Conservation (phyloP, 2,797 vertebrate genomes). For the Peromyscus eremicus region DNA sequence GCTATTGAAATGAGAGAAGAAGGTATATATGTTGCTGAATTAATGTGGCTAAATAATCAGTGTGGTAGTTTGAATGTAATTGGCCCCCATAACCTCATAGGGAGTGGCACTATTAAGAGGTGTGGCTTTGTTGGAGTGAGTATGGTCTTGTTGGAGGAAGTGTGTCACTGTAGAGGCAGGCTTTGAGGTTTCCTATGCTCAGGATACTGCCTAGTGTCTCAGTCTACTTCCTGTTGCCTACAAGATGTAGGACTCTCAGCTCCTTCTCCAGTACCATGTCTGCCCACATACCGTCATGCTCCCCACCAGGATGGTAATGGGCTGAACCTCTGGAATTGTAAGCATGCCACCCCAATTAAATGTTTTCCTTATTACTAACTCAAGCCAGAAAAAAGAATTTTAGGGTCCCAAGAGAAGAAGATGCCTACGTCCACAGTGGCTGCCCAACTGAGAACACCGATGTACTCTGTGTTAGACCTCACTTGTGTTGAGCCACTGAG, state of each 20-base stretch:
- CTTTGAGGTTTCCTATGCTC: neutral
- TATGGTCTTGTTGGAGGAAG: neutral
- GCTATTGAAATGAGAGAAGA: slow-evolving; percentile 37
- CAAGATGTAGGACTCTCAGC: neutral
- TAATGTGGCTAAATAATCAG: neutral
- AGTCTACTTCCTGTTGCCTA: neutral
- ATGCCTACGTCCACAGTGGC: neutral
- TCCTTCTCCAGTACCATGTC: neutral
- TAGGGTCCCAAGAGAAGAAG: neutral
- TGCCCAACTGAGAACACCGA: neutral
- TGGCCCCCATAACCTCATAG: neutral
- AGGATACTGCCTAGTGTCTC: neutral
- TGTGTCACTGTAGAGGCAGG: neutral
- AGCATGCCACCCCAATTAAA: neutral
- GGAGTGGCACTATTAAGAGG: neutral
- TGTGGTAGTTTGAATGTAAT: neutral
- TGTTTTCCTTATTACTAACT: neutral
- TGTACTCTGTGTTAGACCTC: neutral
- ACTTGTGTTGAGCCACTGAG: neutral
- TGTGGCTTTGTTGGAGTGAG: neutral
- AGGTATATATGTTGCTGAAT: neutral
- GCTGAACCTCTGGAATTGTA: neutral
- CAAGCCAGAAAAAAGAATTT: neutral
- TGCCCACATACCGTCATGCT: neutral
- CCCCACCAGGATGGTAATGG: neutral